Conservation (phyloP, 2,113 vertebrate genomes). For the Gallinago paraguaiae region DNA sequence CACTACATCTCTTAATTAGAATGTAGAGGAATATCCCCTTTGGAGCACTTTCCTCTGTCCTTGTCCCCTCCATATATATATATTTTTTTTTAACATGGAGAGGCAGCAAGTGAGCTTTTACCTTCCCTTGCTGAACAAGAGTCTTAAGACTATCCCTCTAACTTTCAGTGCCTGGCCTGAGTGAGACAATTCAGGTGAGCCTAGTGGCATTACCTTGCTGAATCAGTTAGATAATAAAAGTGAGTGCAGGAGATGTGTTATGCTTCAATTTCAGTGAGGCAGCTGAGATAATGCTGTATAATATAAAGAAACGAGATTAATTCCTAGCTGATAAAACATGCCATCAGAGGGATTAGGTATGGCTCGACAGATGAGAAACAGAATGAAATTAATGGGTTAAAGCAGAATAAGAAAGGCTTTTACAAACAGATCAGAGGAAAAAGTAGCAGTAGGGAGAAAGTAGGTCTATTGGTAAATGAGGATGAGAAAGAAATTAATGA, state of each 20-base stretch:
- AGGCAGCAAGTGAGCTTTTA: not conserved
- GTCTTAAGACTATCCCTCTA: not conserved
- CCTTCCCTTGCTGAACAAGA: not conserved
- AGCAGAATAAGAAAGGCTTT: conserved; percentile 12
- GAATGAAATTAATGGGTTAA: conserved; percentile 55
- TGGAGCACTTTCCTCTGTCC: not conserved
- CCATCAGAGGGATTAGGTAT: conserved; percentile 4
- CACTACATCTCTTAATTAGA: not conserved
- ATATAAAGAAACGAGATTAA: conserved; percentile 46
- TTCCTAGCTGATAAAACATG: conserved; percentile 32
- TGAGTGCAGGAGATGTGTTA: not conserved
- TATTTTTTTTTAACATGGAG: not conserved
- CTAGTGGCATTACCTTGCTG: conserved; percentile 1
- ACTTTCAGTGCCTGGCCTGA: not conserved
- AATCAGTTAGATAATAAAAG: conserved; percentile 19
- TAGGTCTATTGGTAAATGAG: conserved; percentile 47
- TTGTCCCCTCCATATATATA: not conserved
- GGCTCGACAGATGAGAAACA: conserved; percentile 24
- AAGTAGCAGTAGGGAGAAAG: conserved; percentile 24
- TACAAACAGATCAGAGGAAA: conserved; percentile 28
- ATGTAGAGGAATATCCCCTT: not conserved
- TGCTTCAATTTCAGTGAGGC: not conserved
- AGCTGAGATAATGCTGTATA: conserved; percentile 48
- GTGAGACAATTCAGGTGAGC: not conserved
- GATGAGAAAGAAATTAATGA: conserved; percentile 28